Base-by-base conservation (phyloP, 2,113 vertebrate species). In the Campylorhamphus procurvoides region DNA sequence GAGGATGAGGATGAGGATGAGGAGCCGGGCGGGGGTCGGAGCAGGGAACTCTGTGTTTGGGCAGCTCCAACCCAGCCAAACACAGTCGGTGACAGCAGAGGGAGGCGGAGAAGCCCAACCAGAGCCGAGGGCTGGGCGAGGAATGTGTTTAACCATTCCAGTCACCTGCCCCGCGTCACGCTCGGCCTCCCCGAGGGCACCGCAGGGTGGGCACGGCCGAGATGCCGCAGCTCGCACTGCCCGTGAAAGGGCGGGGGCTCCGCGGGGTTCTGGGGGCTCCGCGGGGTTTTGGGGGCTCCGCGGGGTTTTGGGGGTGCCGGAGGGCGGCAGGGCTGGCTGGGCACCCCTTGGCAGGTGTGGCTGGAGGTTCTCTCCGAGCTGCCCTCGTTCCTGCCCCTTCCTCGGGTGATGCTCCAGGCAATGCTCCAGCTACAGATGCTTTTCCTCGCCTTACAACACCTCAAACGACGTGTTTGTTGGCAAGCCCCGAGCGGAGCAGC, bases 131-230 rank as follows among this genome's bases (percentile, higher is more conserved):
- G 37, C 73, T 20, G 89, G 74, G 64, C 78, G 14, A 66, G 50
- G 86, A 8, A 44, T 1, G 60, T 64, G 68, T n/a, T 96, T 68
- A 89, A 73, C 95, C 90, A 89, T 95, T 83, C 90, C 79, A 4
- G 76, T 94, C 94, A 92, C 80, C 76, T 31, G 67, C 56, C 71
- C 8, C 2, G 47, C 17, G 11, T 63, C 92, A 23, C 2, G 39
- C 67, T 91, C 67, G 28, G 72, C 52, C 66, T 25, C 12, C 14
- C 77, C n/a, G 73, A 92, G 89, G 82, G 77, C 67, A 24, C 58
- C 2, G 89, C 39, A 44, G 3, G 3, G 50, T 1, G 14, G 75
- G 69, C 87, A 42, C 86, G 4, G 2, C 0, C 5, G 0, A 22
- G 68, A 4, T 1, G 3, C 92, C 33, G 73, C 35, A 4, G 87